These are phyloP conservation scores for Lasiurus borealis DNA, from an alignment of 2,113 vertebrate genomes.

Conservation along the genomic window DNA sequence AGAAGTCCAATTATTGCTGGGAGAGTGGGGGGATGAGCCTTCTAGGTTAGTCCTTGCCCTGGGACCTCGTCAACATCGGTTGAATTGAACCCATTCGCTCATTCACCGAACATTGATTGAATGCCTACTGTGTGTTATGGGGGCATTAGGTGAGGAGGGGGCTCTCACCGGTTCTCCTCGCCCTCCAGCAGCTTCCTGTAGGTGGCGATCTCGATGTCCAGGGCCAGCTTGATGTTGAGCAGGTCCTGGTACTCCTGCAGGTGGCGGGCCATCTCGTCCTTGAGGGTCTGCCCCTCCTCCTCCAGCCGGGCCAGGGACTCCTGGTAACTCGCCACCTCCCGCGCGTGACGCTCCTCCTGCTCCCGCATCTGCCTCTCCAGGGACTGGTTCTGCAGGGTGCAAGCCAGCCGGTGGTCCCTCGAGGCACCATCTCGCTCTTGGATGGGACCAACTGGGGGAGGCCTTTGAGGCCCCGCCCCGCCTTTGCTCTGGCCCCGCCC, in stretches of 20 bases:
- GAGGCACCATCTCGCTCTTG: accelerated
- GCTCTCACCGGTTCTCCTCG: slow-evolving; percentile 94
- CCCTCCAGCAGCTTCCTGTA: slow-evolving; percentile 97
- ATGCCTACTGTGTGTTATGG: neutral
- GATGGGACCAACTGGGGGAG: accelerated
- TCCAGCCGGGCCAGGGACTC: slow-evolving; percentile 90
- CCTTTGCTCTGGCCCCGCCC: too few species aligned
- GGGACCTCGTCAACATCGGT: neutral
- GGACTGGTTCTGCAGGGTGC: slow-evolving; percentile 91
- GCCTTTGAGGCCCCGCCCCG: neutral
- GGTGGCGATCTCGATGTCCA: slow-evolving; percentile 96
- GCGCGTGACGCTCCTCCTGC: slow-evolving; percentile 92
- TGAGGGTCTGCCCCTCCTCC: slow-evolving; percentile 87
- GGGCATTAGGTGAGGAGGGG: too few species aligned
- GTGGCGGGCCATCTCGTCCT: slow-evolving; percentile 89
- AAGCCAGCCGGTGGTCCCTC: accelerated
- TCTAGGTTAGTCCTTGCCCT: neutral
- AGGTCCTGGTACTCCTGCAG: slow-evolving; percentile 96
- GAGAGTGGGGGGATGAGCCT: accelerated
- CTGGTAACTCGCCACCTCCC: slow-evolving; percentile 89
- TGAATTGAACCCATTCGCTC: neutral
- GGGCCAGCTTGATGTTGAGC: slow-evolving; percentile 95
- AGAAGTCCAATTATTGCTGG: neutral
- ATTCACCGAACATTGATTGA: neutral
- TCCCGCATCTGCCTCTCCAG: slow-evolving; percentile 94